phyloP scores from a whole-genome alignment of 2,888 invertebrate species.

The Germaria angustata region DNA sequence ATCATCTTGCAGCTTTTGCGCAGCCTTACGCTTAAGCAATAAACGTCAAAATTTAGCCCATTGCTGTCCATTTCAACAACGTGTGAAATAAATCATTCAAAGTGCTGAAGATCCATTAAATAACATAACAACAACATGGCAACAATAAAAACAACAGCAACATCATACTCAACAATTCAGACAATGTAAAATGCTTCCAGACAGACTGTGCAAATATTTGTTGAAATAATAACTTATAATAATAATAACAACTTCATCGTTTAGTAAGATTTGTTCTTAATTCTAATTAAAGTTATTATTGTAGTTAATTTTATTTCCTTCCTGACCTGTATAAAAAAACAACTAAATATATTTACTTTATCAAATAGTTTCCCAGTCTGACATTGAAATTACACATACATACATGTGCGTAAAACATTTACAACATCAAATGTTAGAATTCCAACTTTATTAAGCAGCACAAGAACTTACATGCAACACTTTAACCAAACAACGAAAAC shows the following conservation, averaged over 20 bases:
- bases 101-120: conserved; percentile 77
- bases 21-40: conserved; percentile 73
- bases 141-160: conserved; percentile 68
- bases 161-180: conserved; percentile 26
- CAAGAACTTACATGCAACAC: neutral
- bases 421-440: conserved; percentile 11
- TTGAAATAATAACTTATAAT: too few relatives aligned
- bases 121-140: conserved; percentile 65
- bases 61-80: conserved; percentile 80
- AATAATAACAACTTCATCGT: too few relatives aligned
- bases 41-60: conserved; percentile 79
- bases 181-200: neutral
- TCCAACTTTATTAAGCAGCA: conserved; percentile 16
- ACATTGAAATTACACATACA: neutral
- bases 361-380: too few relatives aligned
- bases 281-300: too few relatives aligned
- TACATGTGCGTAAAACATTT: neutral
- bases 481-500: neutral
- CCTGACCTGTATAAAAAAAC: too few relatives aligned
- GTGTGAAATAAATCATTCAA: conserved; percentile 80
- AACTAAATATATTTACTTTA: too few relatives aligned
- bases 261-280: too few relatives aligned
- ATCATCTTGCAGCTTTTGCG: conserved; percentile 22
- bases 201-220: too few relatives aligned
- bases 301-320: too few relatives aligned